Base-by-base conservation (phyloP, 37 sponge, comb jelly and placozoan genomes). In the Cladorhizidae sp. region DNA sequence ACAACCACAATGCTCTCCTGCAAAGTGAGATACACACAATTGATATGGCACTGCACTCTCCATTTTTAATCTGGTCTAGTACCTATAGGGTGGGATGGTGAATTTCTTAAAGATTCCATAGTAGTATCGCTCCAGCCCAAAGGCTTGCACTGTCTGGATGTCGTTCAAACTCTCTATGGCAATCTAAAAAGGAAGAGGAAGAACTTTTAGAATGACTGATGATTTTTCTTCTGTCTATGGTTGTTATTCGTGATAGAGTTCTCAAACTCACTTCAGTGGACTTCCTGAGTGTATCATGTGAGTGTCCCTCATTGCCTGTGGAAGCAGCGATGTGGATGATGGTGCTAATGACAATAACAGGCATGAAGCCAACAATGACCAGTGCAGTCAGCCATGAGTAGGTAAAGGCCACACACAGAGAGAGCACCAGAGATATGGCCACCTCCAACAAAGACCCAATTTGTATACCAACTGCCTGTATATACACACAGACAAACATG, bases 91-190 rank as follows among this genome's bases (percentile, higher is more conserved):
- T 3, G 21, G 43, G 0, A 57, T 61, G 40, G 88, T 29, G 12
- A n/a, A 38, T 22, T 39, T 38, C 20, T 23, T 37, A 68, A 90
- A 93, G 11, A 7, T 35, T 32, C 73, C 33, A 45, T 28, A 78
- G 78, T 79, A 83, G 37, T 23, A 51, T 6, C 40, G 21, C 70
- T 95, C 92, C 33, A 88, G 39, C 23, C 76, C 63, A 25, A 95
- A 82, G 0, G 87, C 63, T 20, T 57, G 79, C 3, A 96, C 93
- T 40, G 93, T 91, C 22, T 90, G 72, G 59, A 96, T 96, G 78
- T 93, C 88, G 67, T 90, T 87, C 37, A 92, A 75, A 28, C 88
- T 72, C 57, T 93, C 93, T 9, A 81, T 49, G 31, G 95, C 87
- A 2, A 86, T 42, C 74, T 77, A 75, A 36, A 38, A 50, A 59